phyloP scores from a whole-genome alignment of 2,888 invertebrate genomes.

The Cataglyphis cursor region DNA sequence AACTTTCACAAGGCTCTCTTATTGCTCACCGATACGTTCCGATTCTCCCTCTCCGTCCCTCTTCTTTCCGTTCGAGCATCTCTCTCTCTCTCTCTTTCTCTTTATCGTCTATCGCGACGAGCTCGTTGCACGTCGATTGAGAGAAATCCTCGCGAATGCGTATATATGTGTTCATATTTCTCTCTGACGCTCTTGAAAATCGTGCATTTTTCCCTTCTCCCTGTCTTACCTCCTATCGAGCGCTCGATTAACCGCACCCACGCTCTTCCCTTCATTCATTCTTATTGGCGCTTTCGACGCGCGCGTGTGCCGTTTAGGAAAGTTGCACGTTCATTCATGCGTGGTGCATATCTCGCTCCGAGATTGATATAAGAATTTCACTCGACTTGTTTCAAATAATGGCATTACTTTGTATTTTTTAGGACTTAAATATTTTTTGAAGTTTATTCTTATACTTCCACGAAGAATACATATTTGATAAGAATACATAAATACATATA shows the following conservation, averaged over 20 bases:
- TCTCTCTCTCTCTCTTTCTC: slow-evolving; percentile 38
- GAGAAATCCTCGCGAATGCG: slow-evolving; percentile 20
- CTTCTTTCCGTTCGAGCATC: slow-evolving; percentile 4
- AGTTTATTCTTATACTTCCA: too few relatives aligned
- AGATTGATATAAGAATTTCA: slow-evolving; percentile 23
- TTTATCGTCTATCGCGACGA: slow-evolving; percentile 42
- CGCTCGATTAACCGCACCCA: slow-evolving; percentile 66
- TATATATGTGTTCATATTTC: neutral
- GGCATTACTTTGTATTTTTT: neutral
- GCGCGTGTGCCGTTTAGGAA: slow-evolving; percentile 36
- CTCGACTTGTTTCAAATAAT: neutral
- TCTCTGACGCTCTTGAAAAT: slow-evolving; percentile 34
- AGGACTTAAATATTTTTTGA: neutral
- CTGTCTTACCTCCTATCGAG: neutral
- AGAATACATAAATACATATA: neutral
- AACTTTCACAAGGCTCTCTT: slow-evolving; percentile 84
- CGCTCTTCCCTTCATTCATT: slow-evolving; percentile 54
- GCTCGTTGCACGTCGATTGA: slow-evolving; percentile 34
- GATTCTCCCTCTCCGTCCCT: slow-evolving; percentile 65
- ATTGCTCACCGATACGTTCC: slow-evolving; percentile 59
- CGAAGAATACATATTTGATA: too few relatives aligned
- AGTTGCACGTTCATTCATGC: slow-evolving; percentile 41
- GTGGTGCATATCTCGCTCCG: slow-evolving; percentile 11
- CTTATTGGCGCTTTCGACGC: slow-evolving; percentile 21
- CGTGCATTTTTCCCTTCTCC: slow-evolving; percentile 37